These are phyloP conservation scores for Ametastegia equiseti DNA, from an alignment of 2,888 invertebrate genomes.

Conservation along the genomic window DNA sequence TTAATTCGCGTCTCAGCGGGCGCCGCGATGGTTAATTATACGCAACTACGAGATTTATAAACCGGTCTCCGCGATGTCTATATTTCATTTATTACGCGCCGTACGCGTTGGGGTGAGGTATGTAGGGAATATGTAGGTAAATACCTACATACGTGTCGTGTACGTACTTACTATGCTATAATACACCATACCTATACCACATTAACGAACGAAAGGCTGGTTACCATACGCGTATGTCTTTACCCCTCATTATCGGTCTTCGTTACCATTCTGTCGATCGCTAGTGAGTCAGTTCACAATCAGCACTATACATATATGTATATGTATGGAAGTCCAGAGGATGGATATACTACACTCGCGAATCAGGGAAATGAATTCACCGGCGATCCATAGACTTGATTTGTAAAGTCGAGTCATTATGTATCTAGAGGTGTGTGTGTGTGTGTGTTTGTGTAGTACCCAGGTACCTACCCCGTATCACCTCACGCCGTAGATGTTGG, in stretches of 20 bases:
- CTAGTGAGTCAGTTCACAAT: no score
- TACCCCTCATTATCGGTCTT: no score
- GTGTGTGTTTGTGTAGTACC: no score
- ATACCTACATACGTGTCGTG: no score
- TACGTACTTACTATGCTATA: no score
- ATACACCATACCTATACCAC: no score
- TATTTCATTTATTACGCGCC: slow-evolving; percentile 26
- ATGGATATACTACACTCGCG: no score
- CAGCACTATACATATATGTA: not conserved
- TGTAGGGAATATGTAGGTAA: not conserved
- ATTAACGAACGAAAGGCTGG: no score
- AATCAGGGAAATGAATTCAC: not conserved
- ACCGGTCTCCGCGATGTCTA: slow-evolving; percentile 43
- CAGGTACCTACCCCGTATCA: not conserved
- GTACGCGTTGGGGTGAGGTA: not conserved
- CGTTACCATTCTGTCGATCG: no score
- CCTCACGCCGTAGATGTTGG: slow-evolving; percentile 1
- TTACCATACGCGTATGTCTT: no score
- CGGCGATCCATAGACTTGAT: not conserved
- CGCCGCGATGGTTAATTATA: slow-evolving; percentile 36
- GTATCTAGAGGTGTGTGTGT: no score
- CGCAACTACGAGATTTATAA: slow-evolving; percentile 42
- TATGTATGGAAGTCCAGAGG: not conserved
- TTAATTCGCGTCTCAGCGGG: slow-evolving; percentile 42
- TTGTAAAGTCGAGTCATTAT: slow-evolving; percentile 35